These are phyloP conservation scores for Ranitomeya imitator DNA, from an alignment of 2,113 vertebrate species.

Conservation along the genomic window DNA sequence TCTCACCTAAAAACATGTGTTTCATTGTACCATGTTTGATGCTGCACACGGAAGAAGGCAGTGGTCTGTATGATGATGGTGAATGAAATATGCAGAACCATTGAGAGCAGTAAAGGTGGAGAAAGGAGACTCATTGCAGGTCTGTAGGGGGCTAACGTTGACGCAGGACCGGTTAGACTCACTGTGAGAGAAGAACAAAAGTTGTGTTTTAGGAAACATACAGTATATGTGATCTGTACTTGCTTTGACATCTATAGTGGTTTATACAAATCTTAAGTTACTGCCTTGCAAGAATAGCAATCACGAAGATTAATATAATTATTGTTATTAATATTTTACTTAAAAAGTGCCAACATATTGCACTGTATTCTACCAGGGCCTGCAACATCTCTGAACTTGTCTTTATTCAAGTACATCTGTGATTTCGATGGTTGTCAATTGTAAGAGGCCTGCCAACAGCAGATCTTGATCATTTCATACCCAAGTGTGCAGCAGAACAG, in stretches of 20 bases:
- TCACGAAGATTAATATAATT: background rate
- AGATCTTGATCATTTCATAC: too few relatives aligned
- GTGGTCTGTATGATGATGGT: constrained; percentile 72
- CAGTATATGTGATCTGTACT: background rate
- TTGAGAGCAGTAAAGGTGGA: constrained; percentile 74
- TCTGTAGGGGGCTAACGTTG: constrained; percentile 73
- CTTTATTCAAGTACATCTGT: too few relatives aligned
- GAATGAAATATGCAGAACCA: constrained; percentile 73
- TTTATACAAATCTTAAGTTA: background rate
- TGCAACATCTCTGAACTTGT: too few relatives aligned
- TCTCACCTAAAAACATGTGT: constrained; percentile 62
- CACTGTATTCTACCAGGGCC: too few relatives aligned
- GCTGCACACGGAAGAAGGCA: constrained; percentile 73
- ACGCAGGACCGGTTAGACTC: constrained; percentile 74
- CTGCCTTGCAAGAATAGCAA: background rate
- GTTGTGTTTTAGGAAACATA: background rate
- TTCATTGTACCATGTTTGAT: constrained; percentile 75
- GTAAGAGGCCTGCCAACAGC: too few relatives aligned
- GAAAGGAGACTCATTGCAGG: constrained; percentile 73
- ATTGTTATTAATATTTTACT: background rate
- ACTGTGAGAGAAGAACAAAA: constrained; percentile 64
- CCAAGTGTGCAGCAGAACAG: too few relatives aligned
- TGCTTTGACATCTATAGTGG: background rate
- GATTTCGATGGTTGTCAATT: too few relatives aligned
- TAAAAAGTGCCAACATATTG: too few relatives aligned